These are phyloP conservation scores for Aegotheles bennettii DNA, from an alignment of 2,113 vertebrate species.

Conservation along the genomic window DNA sequence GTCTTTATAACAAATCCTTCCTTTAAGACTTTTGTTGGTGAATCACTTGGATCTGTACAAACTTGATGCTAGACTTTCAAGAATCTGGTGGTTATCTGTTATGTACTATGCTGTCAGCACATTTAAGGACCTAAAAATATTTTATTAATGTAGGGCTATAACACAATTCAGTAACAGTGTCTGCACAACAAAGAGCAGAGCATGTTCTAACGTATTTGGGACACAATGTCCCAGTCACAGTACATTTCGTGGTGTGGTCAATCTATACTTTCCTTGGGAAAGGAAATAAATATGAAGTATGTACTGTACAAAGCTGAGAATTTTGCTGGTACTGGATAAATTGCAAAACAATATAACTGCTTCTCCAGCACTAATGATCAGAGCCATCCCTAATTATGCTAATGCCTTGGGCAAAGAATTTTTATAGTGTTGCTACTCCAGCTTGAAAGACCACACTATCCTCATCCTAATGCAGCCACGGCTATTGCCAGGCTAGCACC, in stretches of 20 bases:
- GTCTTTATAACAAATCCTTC: neutral
- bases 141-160: neutral
- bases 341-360: conserved; percentile 52
- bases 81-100: conserved; percentile 25
- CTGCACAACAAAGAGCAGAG: neutral
- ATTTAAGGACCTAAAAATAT: neutral
- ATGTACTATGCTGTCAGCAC: neutral
- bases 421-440: neutral
- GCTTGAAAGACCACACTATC: neutral
- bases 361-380: conserved; percentile 16
- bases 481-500: neutral
- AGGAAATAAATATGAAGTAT: conserved; percentile 5
- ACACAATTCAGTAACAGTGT: neutral
- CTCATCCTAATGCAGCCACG: neutral
- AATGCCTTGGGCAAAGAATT: conserved; percentile 19
- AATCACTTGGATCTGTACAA: neutral
- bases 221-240: conserved; percentile 1
- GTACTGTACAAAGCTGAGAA: conserved; percentile 4
- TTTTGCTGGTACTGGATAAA: conserved; percentile 31
- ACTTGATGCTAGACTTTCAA: neutral
- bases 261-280: conserved; percentile 35
- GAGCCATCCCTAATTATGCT: conserved; percentile 13
- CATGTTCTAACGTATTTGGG: neutral
- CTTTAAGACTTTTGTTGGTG: neutral
- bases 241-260: conserved; percentile 13